These are phyloP conservation scores for Ganaspis sp. DNA, from an alignment of 1,140 invertebrate species.

Conservation along the genomic window DNA sequence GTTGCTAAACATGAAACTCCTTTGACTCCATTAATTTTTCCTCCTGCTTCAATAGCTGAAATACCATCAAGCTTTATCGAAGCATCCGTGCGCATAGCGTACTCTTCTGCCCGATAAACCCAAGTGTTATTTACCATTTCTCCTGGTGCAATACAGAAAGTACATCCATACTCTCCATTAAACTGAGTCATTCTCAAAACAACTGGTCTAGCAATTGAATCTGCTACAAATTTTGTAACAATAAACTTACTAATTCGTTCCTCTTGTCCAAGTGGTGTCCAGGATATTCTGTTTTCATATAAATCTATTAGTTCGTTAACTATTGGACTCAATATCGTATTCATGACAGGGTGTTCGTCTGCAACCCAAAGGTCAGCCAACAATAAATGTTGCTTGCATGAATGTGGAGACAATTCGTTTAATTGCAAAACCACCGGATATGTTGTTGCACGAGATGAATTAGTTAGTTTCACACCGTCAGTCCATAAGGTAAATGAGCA, in stretches of 20 bases:
- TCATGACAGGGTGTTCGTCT: slow-evolving; percentile 3
- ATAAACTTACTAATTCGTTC: neutral
- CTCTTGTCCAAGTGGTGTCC: too few relatives aligned
- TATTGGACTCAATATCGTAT: slow-evolving; percentile 25
- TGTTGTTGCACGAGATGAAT: neutral
- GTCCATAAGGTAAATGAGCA: slow-evolving; percentile 27
- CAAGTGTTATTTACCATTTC: too few relatives aligned
- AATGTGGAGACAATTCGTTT: slow-evolving; percentile 19
- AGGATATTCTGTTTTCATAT: too few relatives aligned
- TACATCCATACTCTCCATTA: slow-evolving; percentile 33
- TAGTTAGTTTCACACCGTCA: slow-evolving; percentile 25
- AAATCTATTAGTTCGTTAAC: too few relatives aligned
- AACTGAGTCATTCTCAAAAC: slow-evolving; percentile 31
- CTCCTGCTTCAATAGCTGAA: too few relatives aligned
- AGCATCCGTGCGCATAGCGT: too few relatives aligned
- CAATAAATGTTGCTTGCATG: slow-evolving; percentile 16
- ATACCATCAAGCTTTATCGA: too few relatives aligned
- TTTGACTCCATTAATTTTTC: too few relatives aligned
- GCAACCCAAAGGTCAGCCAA: slow-evolving; percentile 33
- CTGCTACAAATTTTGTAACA: neutral
- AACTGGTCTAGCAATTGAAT: slow-evolving; percentile 7
- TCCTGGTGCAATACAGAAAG: slow-evolving; percentile 21
- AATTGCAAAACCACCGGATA: slow-evolving; percentile 32
- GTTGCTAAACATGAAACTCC: too few relatives aligned
- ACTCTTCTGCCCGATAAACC: too few relatives aligned